Evolutionary conservation across 2,113 vertebrate species (phyloP).

Genomic region (Leptodactylus fuscus): DNA sequence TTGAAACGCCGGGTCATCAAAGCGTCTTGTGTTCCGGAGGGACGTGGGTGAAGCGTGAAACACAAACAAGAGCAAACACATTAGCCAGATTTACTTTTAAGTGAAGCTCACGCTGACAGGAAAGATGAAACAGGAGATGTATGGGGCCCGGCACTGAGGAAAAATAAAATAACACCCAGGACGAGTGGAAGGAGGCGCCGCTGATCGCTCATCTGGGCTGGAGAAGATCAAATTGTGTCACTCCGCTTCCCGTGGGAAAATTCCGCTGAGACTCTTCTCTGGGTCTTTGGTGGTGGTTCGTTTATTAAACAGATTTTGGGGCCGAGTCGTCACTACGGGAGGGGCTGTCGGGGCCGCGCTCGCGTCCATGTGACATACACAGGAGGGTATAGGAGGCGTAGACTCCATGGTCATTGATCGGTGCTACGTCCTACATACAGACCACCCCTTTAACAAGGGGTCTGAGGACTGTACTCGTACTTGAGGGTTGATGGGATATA

Average conservation of each 20-base stretch:
- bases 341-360: not conserved
- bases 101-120: not conserved
- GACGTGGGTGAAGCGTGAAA: conserved; percentile 24
- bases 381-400: not conserved
- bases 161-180: conserved; percentile 6
- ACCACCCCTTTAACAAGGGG: no score
- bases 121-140: conserved; percentile 32
- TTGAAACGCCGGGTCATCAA: conserved; percentile 14
- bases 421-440: no score
- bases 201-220: not conserved
- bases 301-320: conserved; percentile 17
- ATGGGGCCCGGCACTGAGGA: not conserved
- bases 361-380: not conserved
- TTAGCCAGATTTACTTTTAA: conserved; percentile 23
- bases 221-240: conserved; percentile 26
- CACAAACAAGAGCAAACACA: conserved; percentile 19
- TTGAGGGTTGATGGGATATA: no score
- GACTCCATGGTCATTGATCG: no score
- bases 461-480: no score
- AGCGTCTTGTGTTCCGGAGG: not conserved
- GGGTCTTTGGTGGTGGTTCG: not conserved
- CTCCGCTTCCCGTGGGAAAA: conserved; percentile 43
- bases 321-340: not conserved
- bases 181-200: not conserved
- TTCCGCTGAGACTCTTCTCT: not conserved